These are phyloP conservation scores for Threskiornis aethiopicus DNA, from an alignment of 2,797 vertebrate species.

Conservation along the genomic window DNA sequence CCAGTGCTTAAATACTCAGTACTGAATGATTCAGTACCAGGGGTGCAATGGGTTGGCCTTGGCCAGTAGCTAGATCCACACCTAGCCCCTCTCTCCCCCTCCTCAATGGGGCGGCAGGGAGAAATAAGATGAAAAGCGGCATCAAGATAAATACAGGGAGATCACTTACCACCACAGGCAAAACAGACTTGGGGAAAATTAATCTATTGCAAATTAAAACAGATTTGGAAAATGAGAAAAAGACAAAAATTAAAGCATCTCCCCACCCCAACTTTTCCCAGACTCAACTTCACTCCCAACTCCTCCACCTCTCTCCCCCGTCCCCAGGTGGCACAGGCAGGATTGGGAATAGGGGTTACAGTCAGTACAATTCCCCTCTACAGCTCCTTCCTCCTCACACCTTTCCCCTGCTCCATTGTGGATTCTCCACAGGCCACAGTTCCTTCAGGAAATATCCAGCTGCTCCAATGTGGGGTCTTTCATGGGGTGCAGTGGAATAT, in stretches of 20 bases:
- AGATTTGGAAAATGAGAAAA: neutral
- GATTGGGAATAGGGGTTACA: neutral
- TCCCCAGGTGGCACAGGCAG: neutral
- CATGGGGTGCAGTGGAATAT: neutral
- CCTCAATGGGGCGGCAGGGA: accelerated
- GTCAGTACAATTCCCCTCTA: neutral
- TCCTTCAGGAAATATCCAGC: neutral
- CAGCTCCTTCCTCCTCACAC: neutral
- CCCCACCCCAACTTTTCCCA: neutral
- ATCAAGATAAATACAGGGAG: neutral
- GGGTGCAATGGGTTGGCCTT: neutral
- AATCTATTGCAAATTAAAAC: neutral
- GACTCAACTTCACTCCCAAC: neutral
- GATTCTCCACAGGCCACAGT: neutral
- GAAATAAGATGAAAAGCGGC: neutral
- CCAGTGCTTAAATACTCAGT: neutral
- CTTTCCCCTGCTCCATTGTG: neutral
- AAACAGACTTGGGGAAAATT: neutral
- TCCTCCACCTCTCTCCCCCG: neutral
- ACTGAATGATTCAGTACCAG: neutral
- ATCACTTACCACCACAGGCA: neutral
- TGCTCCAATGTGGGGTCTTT: neutral
- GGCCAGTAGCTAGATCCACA: neutral
- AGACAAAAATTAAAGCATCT: neutral
- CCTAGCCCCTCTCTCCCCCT: neutral